Conservation (phyloP, 2,888 invertebrate species). For the Aquatica leii region DNA sequence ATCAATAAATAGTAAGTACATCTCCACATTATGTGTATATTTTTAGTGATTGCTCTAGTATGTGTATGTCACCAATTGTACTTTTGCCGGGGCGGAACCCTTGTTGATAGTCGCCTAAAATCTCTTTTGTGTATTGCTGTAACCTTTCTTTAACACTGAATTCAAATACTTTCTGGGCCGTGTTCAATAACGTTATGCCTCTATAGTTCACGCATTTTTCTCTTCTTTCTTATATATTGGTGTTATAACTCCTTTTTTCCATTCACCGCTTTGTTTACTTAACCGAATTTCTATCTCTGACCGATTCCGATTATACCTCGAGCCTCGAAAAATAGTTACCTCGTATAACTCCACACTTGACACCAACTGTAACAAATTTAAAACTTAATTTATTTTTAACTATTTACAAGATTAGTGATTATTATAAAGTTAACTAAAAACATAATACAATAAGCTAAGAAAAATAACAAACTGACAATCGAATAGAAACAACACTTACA, state of each 20-base stretch:
- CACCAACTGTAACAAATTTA: too few species aligned
- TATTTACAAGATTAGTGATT: too few species aligned
- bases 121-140: background rate
- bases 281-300: too few species aligned
- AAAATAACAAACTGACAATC: too few species aligned
- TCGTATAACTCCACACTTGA: too few species aligned
- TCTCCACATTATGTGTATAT: background rate
- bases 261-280: too few species aligned
- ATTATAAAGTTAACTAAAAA: too few species aligned
- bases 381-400: too few species aligned
- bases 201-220: background rate
- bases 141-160: background rate
- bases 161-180: background rate
- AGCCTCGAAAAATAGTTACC: too few species aligned
- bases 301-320: too few species aligned
- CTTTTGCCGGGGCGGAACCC: slow-evolving; percentile 5
- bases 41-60: slow-evolving; percentile 9
- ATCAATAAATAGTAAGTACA: slow-evolving; percentile 3
- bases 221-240: background rate
- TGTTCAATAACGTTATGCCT: background rate
- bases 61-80: slow-evolving; percentile 9
- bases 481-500: too few species aligned
- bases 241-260: background rate
- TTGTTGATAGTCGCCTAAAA: background rate
- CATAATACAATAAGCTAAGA: too few species aligned